phyloP scores from a whole-genome alignment of 2,113 vertebrate genomes.

The Clarias macrocephalus region DNA sequence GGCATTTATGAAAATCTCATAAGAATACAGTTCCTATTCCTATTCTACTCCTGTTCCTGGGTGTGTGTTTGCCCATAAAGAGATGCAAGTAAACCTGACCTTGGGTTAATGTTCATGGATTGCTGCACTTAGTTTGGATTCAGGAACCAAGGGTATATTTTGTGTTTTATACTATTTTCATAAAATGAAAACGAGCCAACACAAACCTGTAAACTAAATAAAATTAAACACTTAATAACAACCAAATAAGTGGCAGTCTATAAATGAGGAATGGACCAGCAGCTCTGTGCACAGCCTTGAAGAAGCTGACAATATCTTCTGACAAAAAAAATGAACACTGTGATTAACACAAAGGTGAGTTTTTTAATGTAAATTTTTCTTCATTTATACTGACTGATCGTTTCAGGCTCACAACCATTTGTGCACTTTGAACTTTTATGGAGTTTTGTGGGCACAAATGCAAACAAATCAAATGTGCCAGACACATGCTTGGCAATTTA shows the following conservation, averaged over 20 bases:
- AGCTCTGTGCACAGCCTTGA: background rate
- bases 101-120: background rate
- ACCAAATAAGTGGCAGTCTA: background rate
- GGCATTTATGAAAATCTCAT: background rate
- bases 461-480: background rate
- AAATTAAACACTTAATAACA: background rate
- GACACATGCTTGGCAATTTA: background rate
- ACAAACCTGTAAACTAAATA: background rate
- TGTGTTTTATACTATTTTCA: background rate
- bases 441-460: background rate
- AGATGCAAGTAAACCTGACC: background rate
- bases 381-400: background rate
- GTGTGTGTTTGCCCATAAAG: background rate
- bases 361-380: background rate
- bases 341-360: background rate
- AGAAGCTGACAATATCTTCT: background rate
- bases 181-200: background rate
- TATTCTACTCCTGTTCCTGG: background rate
- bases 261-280: background rate
- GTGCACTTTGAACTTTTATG: background rate
- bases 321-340: background rate
- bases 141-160: background rate
- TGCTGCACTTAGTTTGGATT: background rate
- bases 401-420: background rate
- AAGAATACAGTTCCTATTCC: background rate